Percentiles rank a stretch among this genome's conserved stretches.
Evolutionary conservation across 2,888 invertebrate species (phyloP).

Genomic region (Tiphia femorata): DNA sequence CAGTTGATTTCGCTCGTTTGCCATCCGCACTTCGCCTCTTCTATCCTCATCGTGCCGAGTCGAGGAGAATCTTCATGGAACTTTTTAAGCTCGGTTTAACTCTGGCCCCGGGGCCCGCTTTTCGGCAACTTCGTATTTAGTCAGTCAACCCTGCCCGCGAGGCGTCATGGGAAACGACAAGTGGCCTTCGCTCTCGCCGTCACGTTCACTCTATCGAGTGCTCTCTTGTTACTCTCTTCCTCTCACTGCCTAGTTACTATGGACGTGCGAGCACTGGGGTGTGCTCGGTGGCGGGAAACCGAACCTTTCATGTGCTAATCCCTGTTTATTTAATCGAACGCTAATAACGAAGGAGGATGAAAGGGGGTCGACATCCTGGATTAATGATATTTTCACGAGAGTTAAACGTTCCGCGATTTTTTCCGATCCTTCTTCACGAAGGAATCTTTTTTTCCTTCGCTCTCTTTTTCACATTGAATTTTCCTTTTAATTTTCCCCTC

Average conservation of each 20-base stretch:
- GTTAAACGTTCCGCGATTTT: too few relatives aligned
- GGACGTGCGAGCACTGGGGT: too few relatives aligned
- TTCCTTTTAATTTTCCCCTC: too few relatives aligned
- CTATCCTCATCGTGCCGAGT: neutral
- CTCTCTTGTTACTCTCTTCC: conserved; percentile 14
- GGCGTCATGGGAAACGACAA: conserved; percentile 67
- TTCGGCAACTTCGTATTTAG: conserved; percentile 67
- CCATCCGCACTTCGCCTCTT: conserved; percentile 24
- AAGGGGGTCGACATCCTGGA: conserved; percentile 26
- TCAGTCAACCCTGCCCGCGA: conserved; percentile 66
- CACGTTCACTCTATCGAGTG: conserved; percentile 13
- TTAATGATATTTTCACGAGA: too few relatives aligned
- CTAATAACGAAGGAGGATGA: conserved; percentile 26
- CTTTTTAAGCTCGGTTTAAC: conserved; percentile 64
- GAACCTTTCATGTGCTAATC: conserved; percentile 65
- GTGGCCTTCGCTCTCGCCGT: conserved; percentile 51
- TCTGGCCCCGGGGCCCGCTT: conserved; percentile 62
- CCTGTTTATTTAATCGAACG: conserved; percentile 62
- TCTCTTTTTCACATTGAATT: too few relatives aligned
- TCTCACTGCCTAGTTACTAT: neutral
- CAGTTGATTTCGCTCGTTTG: conserved; percentile 64
- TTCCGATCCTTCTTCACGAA: too few relatives aligned
- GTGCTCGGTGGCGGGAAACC: too few relatives aligned
- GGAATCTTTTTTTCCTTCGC: too few relatives aligned
- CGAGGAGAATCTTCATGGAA: conserved; percentile 17